Evolutionary conservation across 2,888 invertebrate species (phyloP).

Genomic region (Caenorhabditis imperialis): DNA sequence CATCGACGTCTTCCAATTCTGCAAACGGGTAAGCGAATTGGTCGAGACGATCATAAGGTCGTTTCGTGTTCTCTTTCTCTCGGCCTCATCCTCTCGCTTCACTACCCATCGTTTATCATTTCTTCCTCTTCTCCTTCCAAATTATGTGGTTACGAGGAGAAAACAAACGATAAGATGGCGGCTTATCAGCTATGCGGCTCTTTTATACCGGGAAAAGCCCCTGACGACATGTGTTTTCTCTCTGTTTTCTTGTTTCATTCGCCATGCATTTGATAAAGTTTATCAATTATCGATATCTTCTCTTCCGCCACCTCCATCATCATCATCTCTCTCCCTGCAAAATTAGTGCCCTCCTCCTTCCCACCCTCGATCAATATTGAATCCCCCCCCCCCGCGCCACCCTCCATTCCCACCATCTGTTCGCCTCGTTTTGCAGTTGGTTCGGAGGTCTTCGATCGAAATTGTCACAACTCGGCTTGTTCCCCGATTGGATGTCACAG

Average conservation of each 20-base stretch:
- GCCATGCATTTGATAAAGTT: no score
- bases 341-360: not conserved
- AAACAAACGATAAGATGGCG: no score
- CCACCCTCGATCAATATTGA: conserved; percentile 1
- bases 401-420: not conserved
- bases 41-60: conserved; percentile 48
- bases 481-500: conserved; percentile 71
- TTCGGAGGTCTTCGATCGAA: conserved; percentile 68
- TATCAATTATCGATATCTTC: no score
- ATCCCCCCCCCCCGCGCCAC: conserved; percentile 1
- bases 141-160: no score
- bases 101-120: conserved; percentile 30
- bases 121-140: not conserved
- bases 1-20: conserved; percentile 39
- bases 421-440: conserved; percentile 62
- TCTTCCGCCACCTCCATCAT: no score
- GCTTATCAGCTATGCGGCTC: no score
- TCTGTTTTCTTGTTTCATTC: no score
- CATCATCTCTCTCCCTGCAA: not conserved
- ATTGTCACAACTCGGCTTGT: conserved; percentile 61
- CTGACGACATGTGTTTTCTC: no score
- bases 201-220: no score
- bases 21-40: conserved; percentile 19
- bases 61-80: conserved; percentile 11
- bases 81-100: not conserved